Evolutionary conservation across 2,797 vertebrate genomes (phyloP).

Genomic region (Sebastes flavidus): DNA sequence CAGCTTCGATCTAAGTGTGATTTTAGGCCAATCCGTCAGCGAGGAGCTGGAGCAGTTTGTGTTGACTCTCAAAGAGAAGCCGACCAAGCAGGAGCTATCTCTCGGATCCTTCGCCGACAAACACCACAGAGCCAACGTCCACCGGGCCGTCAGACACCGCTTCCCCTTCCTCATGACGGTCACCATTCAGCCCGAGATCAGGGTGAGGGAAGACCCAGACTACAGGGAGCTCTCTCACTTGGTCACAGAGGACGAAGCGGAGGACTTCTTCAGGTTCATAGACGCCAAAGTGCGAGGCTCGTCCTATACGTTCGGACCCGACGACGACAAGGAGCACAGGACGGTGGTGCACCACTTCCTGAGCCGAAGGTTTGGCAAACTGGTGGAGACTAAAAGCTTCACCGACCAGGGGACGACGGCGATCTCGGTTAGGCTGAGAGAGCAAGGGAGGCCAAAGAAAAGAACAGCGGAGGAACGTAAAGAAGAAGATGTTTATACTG

Average conservation of each 20-base stretch:
- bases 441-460: conserved; percentile 82
- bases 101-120: conserved; percentile 88
- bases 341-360: conserved; percentile 92
- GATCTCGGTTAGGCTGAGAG: conserved; percentile 90
- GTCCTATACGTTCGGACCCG: conserved; percentile 88
- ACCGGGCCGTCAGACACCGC: conserved; percentile 85
- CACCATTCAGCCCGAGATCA: conserved; percentile 87
- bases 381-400: conserved; percentile 94
- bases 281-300: conserved; percentile 89
- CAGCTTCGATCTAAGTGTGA: conserved; percentile 76
- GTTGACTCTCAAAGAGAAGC: conserved; percentile 67
- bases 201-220: conserved; percentile 85
- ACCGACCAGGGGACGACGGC: conserved; percentile 70
- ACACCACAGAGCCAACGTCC: conserved; percentile 85
- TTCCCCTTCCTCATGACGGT: conserved; percentile 92
- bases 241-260: conserved; percentile 89
- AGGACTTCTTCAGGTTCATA: conserved; percentile 92
- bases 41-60: conserved; percentile 85
- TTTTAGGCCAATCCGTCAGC: conserved; percentile 79
- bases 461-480: conserved; percentile 74
- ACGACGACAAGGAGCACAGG: conserved; percentile 89
- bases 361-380: conserved; percentile 89
- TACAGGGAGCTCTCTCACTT: conserved; percentile 88
- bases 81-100: conserved; percentile 73
- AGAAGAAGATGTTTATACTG: conserved; percentile 87